Percentiles rank a stretch among this genome's conserved stretches.
These are phyloP conservation scores for Metellina segmentata DNA, from an alignment of 2,888 invertebrate species.

Conservation along the genomic window DNA sequence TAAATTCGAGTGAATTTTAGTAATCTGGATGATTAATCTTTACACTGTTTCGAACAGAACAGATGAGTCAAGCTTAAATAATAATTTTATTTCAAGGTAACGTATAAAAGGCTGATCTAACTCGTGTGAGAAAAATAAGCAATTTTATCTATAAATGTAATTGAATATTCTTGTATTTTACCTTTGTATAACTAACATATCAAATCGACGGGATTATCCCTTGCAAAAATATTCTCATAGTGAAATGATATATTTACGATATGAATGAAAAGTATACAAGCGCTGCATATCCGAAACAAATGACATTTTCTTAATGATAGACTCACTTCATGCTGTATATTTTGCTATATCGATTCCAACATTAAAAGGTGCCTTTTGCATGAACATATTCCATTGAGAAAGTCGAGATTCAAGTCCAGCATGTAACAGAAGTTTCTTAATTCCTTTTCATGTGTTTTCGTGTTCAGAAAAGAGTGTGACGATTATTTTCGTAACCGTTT, in stretches of 20 bases:
- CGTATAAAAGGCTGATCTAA: no score
- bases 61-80: no score
- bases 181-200: slow-evolving; percentile 48
- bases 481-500: slow-evolving; percentile 32
- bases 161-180: slow-evolving; percentile 8
- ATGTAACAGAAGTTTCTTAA: slow-evolving; percentile 5
- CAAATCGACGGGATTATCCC: neutral
- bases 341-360: slow-evolving; percentile 22
- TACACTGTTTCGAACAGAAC: no score
- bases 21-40: no score
- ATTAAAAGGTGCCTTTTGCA: slow-evolving; percentile 25
- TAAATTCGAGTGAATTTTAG: no score
- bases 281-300: neutral
- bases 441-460: slow-evolving; percentile 18
- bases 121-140: neutral
- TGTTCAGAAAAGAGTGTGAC: neutral
- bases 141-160: neutral
- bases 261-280: neutral
- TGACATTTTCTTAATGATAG: neutral
- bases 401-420: neutral
- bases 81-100: no score
- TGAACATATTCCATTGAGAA: neutral
- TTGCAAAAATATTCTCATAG: neutral
- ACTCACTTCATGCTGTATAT: slow-evolving; percentile 10
- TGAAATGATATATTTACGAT: slow-evolving; percentile 5